Conservation (phyloP, 2,797 vertebrate species). For the Ctenopoma multispine region DNA sequence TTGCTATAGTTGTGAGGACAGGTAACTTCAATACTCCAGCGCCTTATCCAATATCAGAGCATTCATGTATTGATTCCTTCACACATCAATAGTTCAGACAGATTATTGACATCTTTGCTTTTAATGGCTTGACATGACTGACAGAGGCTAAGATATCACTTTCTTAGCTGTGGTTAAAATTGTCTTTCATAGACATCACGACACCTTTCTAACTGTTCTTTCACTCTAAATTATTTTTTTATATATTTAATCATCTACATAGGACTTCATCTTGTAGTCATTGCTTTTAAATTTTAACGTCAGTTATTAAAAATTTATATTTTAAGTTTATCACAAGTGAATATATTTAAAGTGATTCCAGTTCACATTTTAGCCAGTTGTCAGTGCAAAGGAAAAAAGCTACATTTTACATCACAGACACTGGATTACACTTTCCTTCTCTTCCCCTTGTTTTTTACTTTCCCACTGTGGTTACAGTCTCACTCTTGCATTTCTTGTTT, state of each 20-base stretch:
- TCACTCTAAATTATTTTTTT: not conserved
- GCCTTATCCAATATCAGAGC: constrained; percentile 6
- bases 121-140: constrained; percentile 1
- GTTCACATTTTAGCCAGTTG: not conserved
- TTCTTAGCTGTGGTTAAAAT: constrained; percentile 8
- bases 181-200: constrained; percentile 6
- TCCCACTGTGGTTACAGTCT: constrained; percentile 6
- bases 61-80: constrained; percentile 35
- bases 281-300: too few relatives aligned
- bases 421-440: constrained; percentile 14
- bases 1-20: constrained; percentile 16
- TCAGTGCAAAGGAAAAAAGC: constrained; percentile 2
- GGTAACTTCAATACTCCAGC: not conserved
- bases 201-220: not conserved
- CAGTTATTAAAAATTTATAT: too few relatives aligned
- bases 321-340: not conserved
- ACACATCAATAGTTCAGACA: constrained; percentile 18
- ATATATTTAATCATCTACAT: too few relatives aligned
- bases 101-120: constrained; percentile 24
- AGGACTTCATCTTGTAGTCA: too few relatives aligned
- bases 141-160: constrained; percentile 18
- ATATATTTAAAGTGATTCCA: not conserved
- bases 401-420: not conserved
- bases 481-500: constrained; percentile 18
- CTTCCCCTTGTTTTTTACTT: constrained; percentile 11